These are phyloP conservation scores for Scolopax rusticola DNA, from an alignment of 2,797 vertebrate genomes.

Conservation along the genomic window DNA sequence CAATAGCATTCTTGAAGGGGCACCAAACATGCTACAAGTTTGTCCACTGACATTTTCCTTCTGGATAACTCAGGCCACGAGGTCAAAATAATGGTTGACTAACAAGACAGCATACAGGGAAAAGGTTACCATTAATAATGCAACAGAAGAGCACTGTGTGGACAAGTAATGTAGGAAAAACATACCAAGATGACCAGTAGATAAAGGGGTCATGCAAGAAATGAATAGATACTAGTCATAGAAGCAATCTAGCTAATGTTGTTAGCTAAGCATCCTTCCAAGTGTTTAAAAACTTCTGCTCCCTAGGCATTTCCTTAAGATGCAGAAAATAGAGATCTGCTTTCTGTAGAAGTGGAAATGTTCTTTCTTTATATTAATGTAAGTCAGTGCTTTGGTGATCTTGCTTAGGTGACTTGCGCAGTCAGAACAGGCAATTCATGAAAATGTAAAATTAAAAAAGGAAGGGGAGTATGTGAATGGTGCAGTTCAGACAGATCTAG, in stretches of 20 bases:
- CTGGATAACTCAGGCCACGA: conserved; percentile 24
- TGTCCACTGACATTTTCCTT: conserved; percentile 33
- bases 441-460: neutral
- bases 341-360: neutral
- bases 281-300: neutral
- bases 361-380: neutral
- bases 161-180: conserved; percentile 22
- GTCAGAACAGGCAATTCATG: neutral
- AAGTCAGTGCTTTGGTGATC: neutral
- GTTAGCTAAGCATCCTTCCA: neutral
- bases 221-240: neutral
- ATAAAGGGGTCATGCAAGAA: neutral
- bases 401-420: neutral
- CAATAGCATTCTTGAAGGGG: conserved; percentile 27
- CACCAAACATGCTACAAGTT: neutral
- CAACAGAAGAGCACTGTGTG: neutral
- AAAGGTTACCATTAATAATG: conserved; percentile 68
- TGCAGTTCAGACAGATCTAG: neutral
- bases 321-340: neutral
- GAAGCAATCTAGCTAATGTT: neutral
- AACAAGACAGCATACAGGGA: conserved; percentile 4
- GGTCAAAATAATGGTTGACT: conserved; percentile 3
- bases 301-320: neutral
- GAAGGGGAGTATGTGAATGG: neutral
- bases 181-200: neutral